phyloP scores from a whole-genome alignment of 2,113 vertebrate genomes.

The Argyrosomus japonicus region DNA sequence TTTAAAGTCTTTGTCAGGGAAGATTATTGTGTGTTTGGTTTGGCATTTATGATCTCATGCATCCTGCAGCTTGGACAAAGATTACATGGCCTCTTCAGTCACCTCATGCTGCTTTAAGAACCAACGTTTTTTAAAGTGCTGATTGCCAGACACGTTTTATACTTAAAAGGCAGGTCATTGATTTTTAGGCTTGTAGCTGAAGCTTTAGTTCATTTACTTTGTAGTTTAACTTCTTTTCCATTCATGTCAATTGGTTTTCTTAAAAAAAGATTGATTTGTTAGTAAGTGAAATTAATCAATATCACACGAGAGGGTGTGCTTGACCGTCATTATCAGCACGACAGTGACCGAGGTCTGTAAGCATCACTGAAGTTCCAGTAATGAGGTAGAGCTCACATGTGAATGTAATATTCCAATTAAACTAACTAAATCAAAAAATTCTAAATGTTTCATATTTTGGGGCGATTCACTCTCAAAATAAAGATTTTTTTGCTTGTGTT shows the following conservation, averaged over 20 bases:
- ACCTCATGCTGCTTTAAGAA: not conserved
- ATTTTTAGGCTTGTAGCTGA: not conserved
- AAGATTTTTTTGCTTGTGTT: too few species aligned
- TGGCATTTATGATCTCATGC: not conserved
- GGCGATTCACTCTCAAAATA: too few species aligned
- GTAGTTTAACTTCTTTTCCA: not conserved
- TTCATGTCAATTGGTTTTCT: not conserved
- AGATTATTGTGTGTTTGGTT: not conserved
- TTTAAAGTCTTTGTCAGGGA: not conserved
- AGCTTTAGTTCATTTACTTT: not conserved
- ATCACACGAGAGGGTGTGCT: too few species aligned
- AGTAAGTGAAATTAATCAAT: too few species aligned
- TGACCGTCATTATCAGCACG: too few species aligned
- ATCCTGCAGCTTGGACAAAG: not conserved
- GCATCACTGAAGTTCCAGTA: too few species aligned
- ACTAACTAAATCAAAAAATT: too few species aligned
- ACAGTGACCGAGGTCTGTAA: too few species aligned
- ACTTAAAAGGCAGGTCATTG: not conserved
- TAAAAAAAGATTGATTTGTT: not conserved
- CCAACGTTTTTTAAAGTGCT: not conserved
- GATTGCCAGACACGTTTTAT: not conserved
- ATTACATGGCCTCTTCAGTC: not conserved
- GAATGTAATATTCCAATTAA: too few species aligned
- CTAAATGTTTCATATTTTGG: too few species aligned
- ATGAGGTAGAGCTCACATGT: too few species aligned